phyloP scores from a whole-genome alignment of 1,140 invertebrate genomes.

The Conus ventricosus region DNA sequence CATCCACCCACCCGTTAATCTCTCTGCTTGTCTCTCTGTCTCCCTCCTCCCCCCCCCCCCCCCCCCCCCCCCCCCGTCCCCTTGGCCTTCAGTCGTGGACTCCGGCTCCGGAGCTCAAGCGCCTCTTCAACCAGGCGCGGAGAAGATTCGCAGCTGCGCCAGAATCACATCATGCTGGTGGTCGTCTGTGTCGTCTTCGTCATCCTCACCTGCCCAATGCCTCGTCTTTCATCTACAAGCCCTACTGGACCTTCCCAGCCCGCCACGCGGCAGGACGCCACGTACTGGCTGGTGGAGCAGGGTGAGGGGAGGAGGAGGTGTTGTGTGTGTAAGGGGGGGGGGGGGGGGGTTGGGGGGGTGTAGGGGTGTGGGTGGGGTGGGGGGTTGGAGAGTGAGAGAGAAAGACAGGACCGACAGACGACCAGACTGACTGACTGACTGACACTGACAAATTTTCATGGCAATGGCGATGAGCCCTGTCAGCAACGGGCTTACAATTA shows the following conservation, averaged over 20 bases:
- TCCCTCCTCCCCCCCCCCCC: neutral
- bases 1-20: too few relatives aligned
- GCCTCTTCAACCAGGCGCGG: slow-evolving; percentile 33
- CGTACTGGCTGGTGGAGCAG: slow-evolving; percentile 40
- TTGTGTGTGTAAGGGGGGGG: too few relatives aligned
- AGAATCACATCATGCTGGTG: slow-evolving; percentile 63
- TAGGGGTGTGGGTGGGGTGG: too few relatives aligned
- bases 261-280: slow-evolving; percentile 9
- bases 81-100: neutral
- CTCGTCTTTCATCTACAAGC: slow-evolving; percentile 56
- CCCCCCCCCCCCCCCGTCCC: too few relatives aligned
- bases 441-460: too few relatives aligned
- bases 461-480: too few relatives aligned
- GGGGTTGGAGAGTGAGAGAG: too few relatives aligned
- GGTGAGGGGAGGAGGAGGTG: slow-evolving; percentile 27
- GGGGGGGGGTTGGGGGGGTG: too few relatives aligned
- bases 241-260: slow-evolving; percentile 28
- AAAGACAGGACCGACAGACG: too few relatives aligned
- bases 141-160: slow-evolving; percentile 55
- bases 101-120: neutral
- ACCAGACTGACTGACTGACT: too few relatives aligned
- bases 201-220: slow-evolving; percentile 60
- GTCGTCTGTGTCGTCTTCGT: slow-evolving; percentile 57
- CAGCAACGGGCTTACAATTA: too few relatives aligned
- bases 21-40: neutral